A percentile compares a stretch with the other conserved stretches of the same genome.
Evolutionary conservation across 2,797 vertebrate genomes (phyloP).

Genomic region (Hafferia zeledoni): DNA sequence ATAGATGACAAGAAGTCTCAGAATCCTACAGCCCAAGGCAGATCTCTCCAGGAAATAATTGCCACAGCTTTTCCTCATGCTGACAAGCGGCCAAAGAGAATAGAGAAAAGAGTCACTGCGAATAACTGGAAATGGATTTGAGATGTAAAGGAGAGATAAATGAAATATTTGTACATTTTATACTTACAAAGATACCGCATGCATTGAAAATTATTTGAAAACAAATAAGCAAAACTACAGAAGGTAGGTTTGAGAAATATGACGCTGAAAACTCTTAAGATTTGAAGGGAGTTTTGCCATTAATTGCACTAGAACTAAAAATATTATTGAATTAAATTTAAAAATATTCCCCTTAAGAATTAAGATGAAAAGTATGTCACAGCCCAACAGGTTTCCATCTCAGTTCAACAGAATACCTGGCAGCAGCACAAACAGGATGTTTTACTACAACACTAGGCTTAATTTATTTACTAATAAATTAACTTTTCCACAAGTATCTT

Average conservation of each 20-base stretch:
- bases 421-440: not conserved
- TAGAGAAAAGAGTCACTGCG: not conserved
- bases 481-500: not conserved
- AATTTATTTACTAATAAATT: not conserved
- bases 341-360: not conserved
- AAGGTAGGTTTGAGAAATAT: not conserved
- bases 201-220: not conserved
- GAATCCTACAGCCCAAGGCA: not conserved
- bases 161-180: not conserved
- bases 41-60: conserved; percentile 14
- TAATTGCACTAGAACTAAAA: not conserved
- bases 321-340: not conserved
- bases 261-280: not conserved
- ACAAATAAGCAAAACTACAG: not conserved
- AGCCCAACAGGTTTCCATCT: not conserved
- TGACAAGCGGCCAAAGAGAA: not conserved
- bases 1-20: not conserved
- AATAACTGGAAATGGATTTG: not conserved
- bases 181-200: not conserved
- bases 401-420: not conserved
- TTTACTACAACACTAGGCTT: not conserved
- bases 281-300: not conserved
- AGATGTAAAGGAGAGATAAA: not conserved
- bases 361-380: not conserved
- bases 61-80: not conserved